These are phyloP conservation scores for Micropterix aruncella DNA, from an alignment of 2,888 invertebrate species.

Conservation along the genomic window DNA sequence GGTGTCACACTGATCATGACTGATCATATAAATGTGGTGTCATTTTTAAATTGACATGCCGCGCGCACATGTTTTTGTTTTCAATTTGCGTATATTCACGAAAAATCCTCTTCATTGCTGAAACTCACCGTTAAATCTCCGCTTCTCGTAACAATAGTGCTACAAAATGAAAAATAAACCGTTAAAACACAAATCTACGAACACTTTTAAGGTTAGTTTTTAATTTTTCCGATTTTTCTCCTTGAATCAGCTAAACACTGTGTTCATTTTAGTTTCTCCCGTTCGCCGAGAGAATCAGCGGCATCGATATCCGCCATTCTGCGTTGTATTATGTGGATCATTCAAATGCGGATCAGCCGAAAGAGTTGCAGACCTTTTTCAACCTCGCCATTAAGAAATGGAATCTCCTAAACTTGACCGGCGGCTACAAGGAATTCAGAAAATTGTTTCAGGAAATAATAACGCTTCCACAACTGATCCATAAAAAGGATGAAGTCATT, in stretches of 20 bases:
- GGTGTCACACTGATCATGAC: too few relatives aligned
- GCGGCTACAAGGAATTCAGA: slow-evolving; percentile 64
- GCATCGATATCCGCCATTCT: slow-evolving; percentile 67
- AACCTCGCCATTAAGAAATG: slow-evolving; percentile 75
- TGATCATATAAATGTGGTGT: too few relatives aligned
- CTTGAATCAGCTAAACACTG: slow-evolving; percentile 1
- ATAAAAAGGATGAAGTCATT: slow-evolving; percentile 64
- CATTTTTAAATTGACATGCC: too few relatives aligned
- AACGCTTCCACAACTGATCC: slow-evolving; percentile 73
- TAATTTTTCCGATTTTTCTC: slow-evolving; percentile 4
- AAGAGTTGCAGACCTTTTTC: slow-evolving; percentile 65
- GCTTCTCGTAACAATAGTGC: too few relatives aligned
- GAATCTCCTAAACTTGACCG: slow-evolving; percentile 75
- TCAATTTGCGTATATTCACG: too few relatives aligned
- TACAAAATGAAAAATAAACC: slow-evolving; percentile 60
- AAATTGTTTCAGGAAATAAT: slow-evolving; percentile 61
- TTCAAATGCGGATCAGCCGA: slow-evolving; percentile 54
- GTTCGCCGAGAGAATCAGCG: slow-evolving; percentile 75
- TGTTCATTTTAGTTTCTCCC: slow-evolving; percentile 56
- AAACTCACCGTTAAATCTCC: too few relatives aligned
- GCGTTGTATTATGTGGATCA: slow-evolving; percentile 76
- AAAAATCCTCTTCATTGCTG: too few relatives aligned
- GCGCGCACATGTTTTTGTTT: too few relatives aligned
- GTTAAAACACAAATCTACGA: slow-evolving; percentile 55
- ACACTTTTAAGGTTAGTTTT: slow-evolving; percentile 59